Percentiles rank a stretch among this genome's conserved stretches.
Conservation (phyloP, 2,888 invertebrate genomes). For the Eupeodes luniger region DNA sequence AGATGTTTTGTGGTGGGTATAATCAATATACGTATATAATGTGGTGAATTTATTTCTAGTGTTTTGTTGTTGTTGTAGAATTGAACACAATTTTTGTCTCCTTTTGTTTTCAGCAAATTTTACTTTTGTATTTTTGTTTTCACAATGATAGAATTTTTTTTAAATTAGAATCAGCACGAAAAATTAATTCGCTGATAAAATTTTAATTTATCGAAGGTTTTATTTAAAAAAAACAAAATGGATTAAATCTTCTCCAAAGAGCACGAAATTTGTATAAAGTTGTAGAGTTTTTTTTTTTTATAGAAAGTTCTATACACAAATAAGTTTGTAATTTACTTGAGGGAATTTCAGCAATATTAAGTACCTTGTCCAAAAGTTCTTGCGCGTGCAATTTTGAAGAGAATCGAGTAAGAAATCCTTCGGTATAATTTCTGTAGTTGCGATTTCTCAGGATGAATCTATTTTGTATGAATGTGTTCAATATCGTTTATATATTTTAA, state of each 20-base stretch:
- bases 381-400: not conserved
- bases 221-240: not conserved
- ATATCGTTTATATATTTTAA: too few species aligned
- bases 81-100: conserved; percentile 62
- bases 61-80: conserved; percentile 44
- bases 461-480: too few species aligned
- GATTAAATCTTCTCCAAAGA: not conserved
- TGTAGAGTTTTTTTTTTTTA: conserved; percentile 1
- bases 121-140: conserved; percentile 17
- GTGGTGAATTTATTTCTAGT: conserved; percentile 49
- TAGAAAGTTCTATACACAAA: not conserved
- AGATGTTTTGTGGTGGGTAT: conserved; percentile 39
- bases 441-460: not conserved
- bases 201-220: not conserved
- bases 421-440: not conserved
- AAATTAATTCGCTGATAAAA: not conserved
- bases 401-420: not conserved
- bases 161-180: conserved; percentile 9
- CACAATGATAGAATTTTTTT: conserved; percentile 12
- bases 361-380: conserved; percentile 28
- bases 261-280: conserved; percentile 35
- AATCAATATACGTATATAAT: conserved; percentile 12
- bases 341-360: conserved; percentile 19
- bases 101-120: conserved; percentile 54
- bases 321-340: not conserved